Conservation (phyloP, 1,140 invertebrate genomes). For the Penaeus japonicus region DNA sequence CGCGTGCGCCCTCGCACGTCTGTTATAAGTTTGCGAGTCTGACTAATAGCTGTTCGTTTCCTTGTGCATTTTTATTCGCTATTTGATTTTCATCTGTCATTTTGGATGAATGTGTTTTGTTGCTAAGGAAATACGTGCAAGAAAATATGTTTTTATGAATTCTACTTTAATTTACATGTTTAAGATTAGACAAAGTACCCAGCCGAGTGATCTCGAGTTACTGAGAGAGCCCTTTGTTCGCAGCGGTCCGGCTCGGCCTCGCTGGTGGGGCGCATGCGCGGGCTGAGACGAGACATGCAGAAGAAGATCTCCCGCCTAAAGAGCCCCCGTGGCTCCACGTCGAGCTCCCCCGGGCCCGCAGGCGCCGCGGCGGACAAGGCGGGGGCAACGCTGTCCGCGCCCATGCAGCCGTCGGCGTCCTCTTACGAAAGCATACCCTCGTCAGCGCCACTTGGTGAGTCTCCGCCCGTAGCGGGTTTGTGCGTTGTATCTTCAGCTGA, state of each 20-base stretch:
- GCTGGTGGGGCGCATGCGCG: slow-evolving; percentile 76
- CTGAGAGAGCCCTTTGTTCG: not conserved
- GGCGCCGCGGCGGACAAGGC: not conserved
- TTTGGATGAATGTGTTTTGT: too few species aligned
- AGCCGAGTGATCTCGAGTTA: not conserved
- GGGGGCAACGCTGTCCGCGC: not conserved
- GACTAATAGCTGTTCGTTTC: too few species aligned
- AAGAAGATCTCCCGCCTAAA: slow-evolving; percentile 76
- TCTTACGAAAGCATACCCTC: slow-evolving; percentile 43
- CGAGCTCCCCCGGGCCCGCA: slow-evolving; percentile 39
- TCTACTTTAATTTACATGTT: not conserved
- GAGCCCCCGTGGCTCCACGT: slow-evolving; percentile 49
- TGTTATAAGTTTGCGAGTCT: too few species aligned
- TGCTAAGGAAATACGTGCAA: too few species aligned
- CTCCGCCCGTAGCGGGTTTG: too few species aligned
- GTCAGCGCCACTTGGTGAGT: slow-evolving; percentile 30
- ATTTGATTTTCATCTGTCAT: too few species aligned
- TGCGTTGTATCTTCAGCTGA: too few species aligned
- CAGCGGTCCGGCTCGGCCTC: slow-evolving; percentile 66
- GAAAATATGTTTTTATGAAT: slow-evolving; percentile 2
- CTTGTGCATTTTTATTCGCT: too few species aligned
- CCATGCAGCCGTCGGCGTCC: not conserved
- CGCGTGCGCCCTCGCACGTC: too few species aligned
- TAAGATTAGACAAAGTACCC: not conserved
- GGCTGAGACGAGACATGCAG: slow-evolving; percentile 78